These are phyloP conservation scores for Lumbricus terrestris DNA, from an alignment of 2,888 invertebrate genomes.

Conservation along the genomic window DNA sequence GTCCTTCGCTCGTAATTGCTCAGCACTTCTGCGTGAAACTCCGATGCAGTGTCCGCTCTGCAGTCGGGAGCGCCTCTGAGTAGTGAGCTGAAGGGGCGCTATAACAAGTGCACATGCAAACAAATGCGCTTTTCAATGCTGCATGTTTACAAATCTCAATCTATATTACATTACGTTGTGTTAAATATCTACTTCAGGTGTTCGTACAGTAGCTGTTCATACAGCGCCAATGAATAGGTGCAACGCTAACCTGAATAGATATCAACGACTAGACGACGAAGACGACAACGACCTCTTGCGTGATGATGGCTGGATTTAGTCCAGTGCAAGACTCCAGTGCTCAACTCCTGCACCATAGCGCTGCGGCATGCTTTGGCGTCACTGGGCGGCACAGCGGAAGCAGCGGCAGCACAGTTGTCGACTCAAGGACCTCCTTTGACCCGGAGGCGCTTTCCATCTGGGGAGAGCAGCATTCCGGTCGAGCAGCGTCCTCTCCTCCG, in stretches of 20 bases:
- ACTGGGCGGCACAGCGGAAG: too few species aligned
- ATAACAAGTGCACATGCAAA: too few species aligned
- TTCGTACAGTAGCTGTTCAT: neutral
- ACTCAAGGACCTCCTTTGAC: slow-evolving; percentile 5
- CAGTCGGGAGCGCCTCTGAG: too few species aligned
- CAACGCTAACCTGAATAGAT: neutral
- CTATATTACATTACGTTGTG: neutral
- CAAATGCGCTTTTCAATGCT: neutral
- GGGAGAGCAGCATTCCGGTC: neutral
- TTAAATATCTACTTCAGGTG: too few species aligned
- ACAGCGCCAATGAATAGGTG: neutral
- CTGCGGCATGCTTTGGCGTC: slow-evolving; percentile 12
- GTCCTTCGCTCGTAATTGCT: too few species aligned
- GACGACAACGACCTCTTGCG: neutral
- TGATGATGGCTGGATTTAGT: slow-evolving; percentile 12
- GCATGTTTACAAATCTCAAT: neutral
- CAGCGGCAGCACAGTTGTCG: neutral
- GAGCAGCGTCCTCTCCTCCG: neutral
- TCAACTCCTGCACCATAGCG: neutral
- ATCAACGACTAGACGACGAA: neutral
- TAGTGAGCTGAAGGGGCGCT: too few species aligned
- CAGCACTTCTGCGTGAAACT: too few species aligned
- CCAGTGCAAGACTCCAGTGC: slow-evolving; percentile 15
- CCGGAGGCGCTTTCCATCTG: neutral
- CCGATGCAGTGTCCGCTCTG: too few species aligned